These are phyloP conservation scores for Neoniphon sammara DNA, from an alignment of 2,797 vertebrate genomes.

Conservation along the genomic window DNA sequence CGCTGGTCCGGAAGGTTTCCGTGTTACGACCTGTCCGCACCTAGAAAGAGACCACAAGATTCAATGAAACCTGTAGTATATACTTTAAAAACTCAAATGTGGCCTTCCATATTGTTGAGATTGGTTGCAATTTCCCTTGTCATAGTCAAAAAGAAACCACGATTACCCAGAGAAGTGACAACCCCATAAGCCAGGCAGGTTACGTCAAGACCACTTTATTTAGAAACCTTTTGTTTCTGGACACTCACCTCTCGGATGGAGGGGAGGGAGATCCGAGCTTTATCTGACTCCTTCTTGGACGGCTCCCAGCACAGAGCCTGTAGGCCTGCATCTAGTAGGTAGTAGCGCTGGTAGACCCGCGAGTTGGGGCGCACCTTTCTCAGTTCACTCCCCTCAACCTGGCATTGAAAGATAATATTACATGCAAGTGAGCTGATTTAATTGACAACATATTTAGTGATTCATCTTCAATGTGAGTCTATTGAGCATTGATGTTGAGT, in stretches of 20 bases:
- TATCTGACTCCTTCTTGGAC: slow-evolving; percentile 96
- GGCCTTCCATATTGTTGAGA: background rate
- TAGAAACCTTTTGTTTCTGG: background rate
- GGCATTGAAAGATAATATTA: slow-evolving; percentile 23
- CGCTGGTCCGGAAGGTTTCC: slow-evolving; percentile 94
- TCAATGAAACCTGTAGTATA: background rate
- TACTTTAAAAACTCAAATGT: slow-evolving; percentile 30
- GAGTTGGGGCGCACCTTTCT: slow-evolving; percentile 94
- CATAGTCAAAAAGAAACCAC: slow-evolving; percentile 14
- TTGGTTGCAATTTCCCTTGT: slow-evolving; percentile 20
- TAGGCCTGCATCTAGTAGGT: slow-evolving; percentile 91
- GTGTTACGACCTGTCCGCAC: slow-evolving; percentile 95
- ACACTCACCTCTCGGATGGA: slow-evolving; percentile 90
- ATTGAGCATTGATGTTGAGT: background rate
- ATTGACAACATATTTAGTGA: background rate
- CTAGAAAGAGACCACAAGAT: slow-evolving; percentile 68
- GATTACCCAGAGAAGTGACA: slow-evolving; percentile 1
- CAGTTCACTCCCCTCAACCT: slow-evolving; percentile 91
- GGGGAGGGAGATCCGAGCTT: slow-evolving; percentile 90
- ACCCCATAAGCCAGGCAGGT: background rate
- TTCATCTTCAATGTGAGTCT: background rate
- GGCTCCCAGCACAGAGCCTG: slow-evolving; percentile 94
- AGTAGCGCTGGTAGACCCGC: slow-evolving; percentile 92
- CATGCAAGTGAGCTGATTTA: slow-evolving; percentile 1
- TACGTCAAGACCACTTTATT: background rate